phyloP scores from a whole-genome alignment of 92 coral and sea anemone genomes.

The Actinernus sp. region DNA sequence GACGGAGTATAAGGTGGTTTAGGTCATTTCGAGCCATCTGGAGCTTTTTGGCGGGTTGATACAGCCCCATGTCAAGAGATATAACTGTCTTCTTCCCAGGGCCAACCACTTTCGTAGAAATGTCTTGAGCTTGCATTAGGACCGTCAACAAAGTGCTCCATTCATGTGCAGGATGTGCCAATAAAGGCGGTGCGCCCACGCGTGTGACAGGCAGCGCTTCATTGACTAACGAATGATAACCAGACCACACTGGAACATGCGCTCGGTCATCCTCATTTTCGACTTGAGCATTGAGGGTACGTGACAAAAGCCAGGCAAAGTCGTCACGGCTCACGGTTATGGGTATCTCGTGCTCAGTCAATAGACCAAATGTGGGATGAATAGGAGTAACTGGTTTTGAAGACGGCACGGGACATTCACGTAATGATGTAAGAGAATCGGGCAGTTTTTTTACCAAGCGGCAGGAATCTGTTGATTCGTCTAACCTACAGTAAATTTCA shows the following conservation, averaged over 20 bases:
- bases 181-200: slow-evolving; percentile 34
- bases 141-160: slow-evolving; percentile 30
- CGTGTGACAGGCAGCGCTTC: slow-evolving; percentile 38
- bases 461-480: neutral
- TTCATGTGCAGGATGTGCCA: slow-evolving; percentile 47
- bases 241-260: slow-evolving; percentile 35
- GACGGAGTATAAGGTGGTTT: slow-evolving; percentile 40
- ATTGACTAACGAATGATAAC: slow-evolving; percentile 7
- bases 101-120: slow-evolving; percentile 29
- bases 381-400: slow-evolving; percentile 33
- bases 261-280: neutral
- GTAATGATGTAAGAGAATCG: slow-evolving; percentile 8
- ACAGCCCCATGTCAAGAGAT: slow-evolving; percentile 41
- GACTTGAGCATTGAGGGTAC: slow-evolving; percentile 17
- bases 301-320: slow-evolving; percentile 44
- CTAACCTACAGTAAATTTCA: slow-evolving; percentile 13
- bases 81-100: slow-evolving; percentile 45
- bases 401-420: slow-evolving; percentile 38
- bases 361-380: slow-evolving; percentile 20
- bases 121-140: slow-evolving; percentile 53
- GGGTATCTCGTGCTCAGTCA: slow-evolving; percentile 26
- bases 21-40: slow-evolving; percentile 50
- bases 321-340: slow-evolving; percentile 20
- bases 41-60: slow-evolving; percentile 51
- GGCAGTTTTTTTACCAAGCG: slow-evolving; percentile 20